These are phyloP conservation scores for Cerastis leucographa DNA, from an alignment of 2,888 invertebrate species.

Conservation along the genomic window DNA sequence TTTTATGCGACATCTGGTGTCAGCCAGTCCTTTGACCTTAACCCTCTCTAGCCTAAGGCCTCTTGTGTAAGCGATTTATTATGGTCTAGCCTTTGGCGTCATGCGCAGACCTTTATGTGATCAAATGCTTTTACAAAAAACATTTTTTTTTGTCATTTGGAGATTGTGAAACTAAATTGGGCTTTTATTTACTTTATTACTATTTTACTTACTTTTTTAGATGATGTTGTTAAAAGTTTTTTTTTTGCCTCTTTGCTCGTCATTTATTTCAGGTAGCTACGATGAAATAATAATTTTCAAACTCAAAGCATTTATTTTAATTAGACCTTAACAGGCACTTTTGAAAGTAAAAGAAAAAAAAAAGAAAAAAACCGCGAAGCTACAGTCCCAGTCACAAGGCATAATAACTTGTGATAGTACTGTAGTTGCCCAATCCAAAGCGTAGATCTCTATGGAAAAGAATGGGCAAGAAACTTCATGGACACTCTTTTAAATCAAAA, in stretches of 20 bases:
- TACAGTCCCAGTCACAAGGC: too few species aligned
- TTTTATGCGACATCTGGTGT: constrained; percentile 45
- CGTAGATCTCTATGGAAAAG: too few species aligned
- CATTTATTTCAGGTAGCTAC: neutral
- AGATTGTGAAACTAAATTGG: neutral
- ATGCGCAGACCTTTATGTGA: constrained; percentile 16
- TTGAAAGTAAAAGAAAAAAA: too few species aligned
- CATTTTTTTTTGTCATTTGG: neutral
- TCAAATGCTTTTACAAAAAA: constrained; percentile 15
- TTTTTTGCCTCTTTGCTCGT: neutral
- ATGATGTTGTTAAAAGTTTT: neutral
- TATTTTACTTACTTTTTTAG: too few species aligned
- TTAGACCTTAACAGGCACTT: too few species aligned
- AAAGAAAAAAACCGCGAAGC: too few species aligned
- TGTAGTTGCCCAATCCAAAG: too few species aligned
- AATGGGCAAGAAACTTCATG: too few species aligned
- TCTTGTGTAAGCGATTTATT: constrained; percentile 53
- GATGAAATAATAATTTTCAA: neutral
- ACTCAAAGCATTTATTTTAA: too few species aligned
- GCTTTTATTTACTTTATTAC: neutral
- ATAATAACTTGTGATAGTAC: too few species aligned
- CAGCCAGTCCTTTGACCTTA: constrained; percentile 41
- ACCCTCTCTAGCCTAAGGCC: constrained; percentile 37
- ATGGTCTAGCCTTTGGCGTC: constrained; percentile 45
- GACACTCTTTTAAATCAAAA: too few species aligned